phyloP scores from a whole-genome alignment of 2,113 vertebrate species.

The Oncorhynchus gorbuscha region DNA sequence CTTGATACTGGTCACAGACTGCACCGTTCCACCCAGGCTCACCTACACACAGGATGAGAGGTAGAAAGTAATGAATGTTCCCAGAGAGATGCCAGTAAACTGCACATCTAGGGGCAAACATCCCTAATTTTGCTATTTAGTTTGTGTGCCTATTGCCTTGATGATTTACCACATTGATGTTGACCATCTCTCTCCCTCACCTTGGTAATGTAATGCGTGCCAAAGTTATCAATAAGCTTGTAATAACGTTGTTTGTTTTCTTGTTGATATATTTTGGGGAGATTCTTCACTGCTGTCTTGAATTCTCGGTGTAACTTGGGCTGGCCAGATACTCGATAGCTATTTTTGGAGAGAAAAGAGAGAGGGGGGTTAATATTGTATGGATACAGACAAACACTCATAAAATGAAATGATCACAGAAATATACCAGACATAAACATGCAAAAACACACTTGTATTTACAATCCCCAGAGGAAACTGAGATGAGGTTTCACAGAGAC shows the following conservation, averaged over 20 bases:
- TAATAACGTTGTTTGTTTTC: slow-evolving; percentile 59
- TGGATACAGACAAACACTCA: not conserved
- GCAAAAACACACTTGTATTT: not conserved
- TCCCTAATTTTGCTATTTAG: not conserved
- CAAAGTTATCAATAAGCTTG: slow-evolving; percentile 70
- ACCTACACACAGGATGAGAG: slow-evolving; percentile 43
- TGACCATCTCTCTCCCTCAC: slow-evolving; percentile 39
- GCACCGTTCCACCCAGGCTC: slow-evolving; percentile 74
- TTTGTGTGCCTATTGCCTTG: not conserved
- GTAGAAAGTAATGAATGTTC: not conserved
- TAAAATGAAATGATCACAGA: not conserved
- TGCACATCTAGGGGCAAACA: not conserved
- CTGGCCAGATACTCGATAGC: slow-evolving; percentile 61
- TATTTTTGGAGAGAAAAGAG: slow-evolving; percentile 26
- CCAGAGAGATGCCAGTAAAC: not conserved
- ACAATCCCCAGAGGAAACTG: not conserved
- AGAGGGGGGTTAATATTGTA: not conserved
- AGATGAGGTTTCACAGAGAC: not conserved
- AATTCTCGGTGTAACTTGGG: slow-evolving; percentile 67
- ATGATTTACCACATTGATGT: not conserved
- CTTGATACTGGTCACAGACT: slow-evolving; percentile 77
- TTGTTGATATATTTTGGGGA: slow-evolving; percentile 63
- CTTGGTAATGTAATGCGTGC: slow-evolving; percentile 77
- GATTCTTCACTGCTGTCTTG: slow-evolving; percentile 47
- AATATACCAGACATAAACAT: not conserved